Conservation (phyloP, 2,888 invertebrate species). For the Melanostoma scalare region DNA sequence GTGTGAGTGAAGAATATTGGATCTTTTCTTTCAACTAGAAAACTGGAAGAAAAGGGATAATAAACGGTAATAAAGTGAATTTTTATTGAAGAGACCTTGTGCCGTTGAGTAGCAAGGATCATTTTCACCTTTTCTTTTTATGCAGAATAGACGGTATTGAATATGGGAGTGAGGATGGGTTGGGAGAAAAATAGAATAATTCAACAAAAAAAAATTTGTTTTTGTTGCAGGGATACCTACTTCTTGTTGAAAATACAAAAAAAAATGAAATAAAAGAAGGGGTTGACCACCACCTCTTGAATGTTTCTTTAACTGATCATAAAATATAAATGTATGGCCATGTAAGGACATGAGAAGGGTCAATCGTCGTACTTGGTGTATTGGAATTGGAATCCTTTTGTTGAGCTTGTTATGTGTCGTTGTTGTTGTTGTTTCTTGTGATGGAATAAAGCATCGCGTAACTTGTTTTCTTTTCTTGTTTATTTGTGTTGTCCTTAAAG, state of each 20-base stretch:
- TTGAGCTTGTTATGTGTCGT: conserved; percentile 25
- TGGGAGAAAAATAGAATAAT: conserved; percentile 21
- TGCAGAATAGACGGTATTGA: conserved; percentile 5
- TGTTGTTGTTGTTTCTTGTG: conserved; percentile 6
- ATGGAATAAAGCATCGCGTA: conserved; percentile 10
- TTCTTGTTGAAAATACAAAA: conserved; percentile 25
- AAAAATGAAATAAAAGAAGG: conserved; percentile 29
- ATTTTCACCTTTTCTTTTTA: conserved; percentile 49
- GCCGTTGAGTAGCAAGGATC: conserved; percentile 56
- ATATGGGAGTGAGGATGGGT: conserved; percentile 66
- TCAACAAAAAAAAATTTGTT: conserved; percentile 1
- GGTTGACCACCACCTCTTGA: conserved; percentile 64
- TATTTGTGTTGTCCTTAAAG: conserved; percentile 15
- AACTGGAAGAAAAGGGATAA: conserved; percentile 53
- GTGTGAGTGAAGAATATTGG: conserved; percentile 1
- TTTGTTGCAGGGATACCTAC: background rate
- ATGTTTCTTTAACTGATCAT: conserved; percentile 66
- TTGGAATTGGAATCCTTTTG: conserved; percentile 44
- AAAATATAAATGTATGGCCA: conserved; percentile 72
- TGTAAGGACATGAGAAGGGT: conserved; percentile 71
- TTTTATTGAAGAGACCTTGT: conserved; percentile 61
- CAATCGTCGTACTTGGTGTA: conserved; percentile 68
- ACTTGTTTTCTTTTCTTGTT: conserved; percentile 58
- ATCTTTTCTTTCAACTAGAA: conserved; percentile 42
- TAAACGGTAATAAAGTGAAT: conserved; percentile 68